Evolutionary conservation across 2,113 vertebrate species (phyloP).

Genomic region (Genyomyrus donnyi): DNA sequence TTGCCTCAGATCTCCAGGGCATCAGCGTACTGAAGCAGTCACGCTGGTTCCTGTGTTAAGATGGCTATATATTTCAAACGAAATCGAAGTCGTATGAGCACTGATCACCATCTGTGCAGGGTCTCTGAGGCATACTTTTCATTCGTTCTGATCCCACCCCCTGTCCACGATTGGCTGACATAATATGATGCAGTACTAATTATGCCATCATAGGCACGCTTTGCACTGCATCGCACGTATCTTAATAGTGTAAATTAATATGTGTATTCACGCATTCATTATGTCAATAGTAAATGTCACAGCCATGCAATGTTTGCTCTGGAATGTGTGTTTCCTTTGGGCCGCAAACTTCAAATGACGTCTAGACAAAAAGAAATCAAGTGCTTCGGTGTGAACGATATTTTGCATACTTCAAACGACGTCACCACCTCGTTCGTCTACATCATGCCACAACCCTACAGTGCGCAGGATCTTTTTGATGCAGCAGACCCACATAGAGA

Average conservation of each 20-base stretch:
- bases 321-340: background rate
- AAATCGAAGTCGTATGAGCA: background rate
- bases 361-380: background rate
- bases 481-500: background rate
- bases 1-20: background rate
- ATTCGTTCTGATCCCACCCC: background rate
- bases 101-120: background rate
- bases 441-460: background rate
- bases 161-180: background rate
- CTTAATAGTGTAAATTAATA: background rate
- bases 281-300: background rate
- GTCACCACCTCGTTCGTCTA: background rate
- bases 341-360: background rate
- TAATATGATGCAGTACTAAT: background rate
- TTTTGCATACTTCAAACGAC: background rate
- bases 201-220: background rate
- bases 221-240: background rate
- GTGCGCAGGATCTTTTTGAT: background rate
- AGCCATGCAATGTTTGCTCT: background rate
- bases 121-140: background rate
- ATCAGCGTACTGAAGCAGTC: background rate
- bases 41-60: background rate
- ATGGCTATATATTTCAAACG: background rate
- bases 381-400: background rate
- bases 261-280: background rate